These are phyloP conservation scores for Danio aesculapii DNA, from an alignment of 2,797 vertebrate genomes.

Conservation along the genomic window DNA sequence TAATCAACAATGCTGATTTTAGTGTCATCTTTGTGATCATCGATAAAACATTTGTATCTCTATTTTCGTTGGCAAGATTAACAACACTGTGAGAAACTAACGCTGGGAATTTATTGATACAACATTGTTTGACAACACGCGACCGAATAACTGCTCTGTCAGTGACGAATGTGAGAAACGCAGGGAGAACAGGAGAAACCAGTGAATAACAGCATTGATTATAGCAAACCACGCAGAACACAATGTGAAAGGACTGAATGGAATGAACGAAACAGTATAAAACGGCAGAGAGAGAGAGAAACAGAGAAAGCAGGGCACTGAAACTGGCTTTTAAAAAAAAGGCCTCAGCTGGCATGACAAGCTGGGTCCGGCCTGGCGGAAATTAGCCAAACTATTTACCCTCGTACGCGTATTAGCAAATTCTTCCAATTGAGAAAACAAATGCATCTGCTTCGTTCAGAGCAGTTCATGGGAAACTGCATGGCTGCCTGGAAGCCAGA, in stretches of 20 bases:
- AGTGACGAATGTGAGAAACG: constrained; percentile 34
- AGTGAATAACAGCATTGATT: constrained; percentile 19
- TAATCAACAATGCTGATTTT: neutral
- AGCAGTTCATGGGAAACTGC: constrained; percentile 73
- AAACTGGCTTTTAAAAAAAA: constrained; percentile 33
- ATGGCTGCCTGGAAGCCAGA: constrained; percentile 74
- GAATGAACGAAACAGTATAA: neutral
- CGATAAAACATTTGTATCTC: neutral
- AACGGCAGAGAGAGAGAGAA: neutral
- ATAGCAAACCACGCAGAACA: neutral
- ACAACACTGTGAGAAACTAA: neutral
- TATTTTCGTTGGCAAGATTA: neutral
- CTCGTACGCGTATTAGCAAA: constrained; percentile 74
- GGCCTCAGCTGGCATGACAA: constrained; percentile 68
- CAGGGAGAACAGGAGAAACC: neutral
- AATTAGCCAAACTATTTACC: constrained; percentile 78
- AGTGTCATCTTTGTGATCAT: neutral
- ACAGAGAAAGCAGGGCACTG: neutral
- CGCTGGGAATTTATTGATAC: neutral
- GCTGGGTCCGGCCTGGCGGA: constrained; percentile 63
- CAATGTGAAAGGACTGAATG: constrained; percentile 27
- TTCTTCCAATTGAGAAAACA: constrained; percentile 78
- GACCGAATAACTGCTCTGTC: neutral
- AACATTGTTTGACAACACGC: neutral
- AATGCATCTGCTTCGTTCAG: constrained; percentile 75